phyloP scores from a whole-genome alignment of 2,888 invertebrate species.

The Chelonus formosanus region DNA sequence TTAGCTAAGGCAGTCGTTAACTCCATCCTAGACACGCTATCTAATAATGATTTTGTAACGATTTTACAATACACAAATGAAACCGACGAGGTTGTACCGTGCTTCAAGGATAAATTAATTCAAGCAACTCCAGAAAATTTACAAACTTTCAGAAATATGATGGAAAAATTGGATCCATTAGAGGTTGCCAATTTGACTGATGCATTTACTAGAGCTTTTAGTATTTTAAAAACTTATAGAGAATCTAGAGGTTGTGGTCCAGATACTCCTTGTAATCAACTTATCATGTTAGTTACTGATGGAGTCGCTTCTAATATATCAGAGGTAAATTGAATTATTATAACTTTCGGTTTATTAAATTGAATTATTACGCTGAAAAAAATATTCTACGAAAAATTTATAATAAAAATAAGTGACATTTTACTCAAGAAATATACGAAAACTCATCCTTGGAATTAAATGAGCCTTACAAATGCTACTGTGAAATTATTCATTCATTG shows the following conservation, averaged over 20 bases:
- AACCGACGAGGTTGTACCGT: conserved; percentile 80
- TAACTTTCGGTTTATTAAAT: too few species aligned
- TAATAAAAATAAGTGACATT: too few species aligned
- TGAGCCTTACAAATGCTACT: too few species aligned
- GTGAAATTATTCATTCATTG: too few species aligned
- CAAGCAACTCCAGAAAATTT: conserved; percentile 90
- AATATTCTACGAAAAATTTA: too few species aligned
- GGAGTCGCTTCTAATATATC: conserved; percentile 89
- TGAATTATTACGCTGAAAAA: too few species aligned
- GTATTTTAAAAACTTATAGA: conserved; percentile 74
- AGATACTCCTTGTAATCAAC: conserved; percentile 85
- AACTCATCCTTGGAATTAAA: too few species aligned
- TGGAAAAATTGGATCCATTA: conserved; percentile 74
- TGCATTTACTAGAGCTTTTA: conserved; percentile 86
- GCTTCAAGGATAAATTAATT: conserved; percentile 85
- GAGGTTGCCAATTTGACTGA: conserved; percentile 85
- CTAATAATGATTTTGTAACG: conserved; percentile 97
- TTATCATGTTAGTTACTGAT: conserved; percentile 96
- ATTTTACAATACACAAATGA: conserved; percentile 83
- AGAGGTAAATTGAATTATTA: conserved; percentile 63
- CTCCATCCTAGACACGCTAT: conserved; percentile 91
- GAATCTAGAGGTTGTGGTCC: conserved; percentile 68
- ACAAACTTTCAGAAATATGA: conserved; percentile 75
- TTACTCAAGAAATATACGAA: too few species aligned
- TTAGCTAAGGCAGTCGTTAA: conserved; percentile 73